These are phyloP conservation scores for Helicolenus hilgendorfi DNA, from an alignment of 2,797 vertebrate species.

Conservation along the genomic window DNA sequence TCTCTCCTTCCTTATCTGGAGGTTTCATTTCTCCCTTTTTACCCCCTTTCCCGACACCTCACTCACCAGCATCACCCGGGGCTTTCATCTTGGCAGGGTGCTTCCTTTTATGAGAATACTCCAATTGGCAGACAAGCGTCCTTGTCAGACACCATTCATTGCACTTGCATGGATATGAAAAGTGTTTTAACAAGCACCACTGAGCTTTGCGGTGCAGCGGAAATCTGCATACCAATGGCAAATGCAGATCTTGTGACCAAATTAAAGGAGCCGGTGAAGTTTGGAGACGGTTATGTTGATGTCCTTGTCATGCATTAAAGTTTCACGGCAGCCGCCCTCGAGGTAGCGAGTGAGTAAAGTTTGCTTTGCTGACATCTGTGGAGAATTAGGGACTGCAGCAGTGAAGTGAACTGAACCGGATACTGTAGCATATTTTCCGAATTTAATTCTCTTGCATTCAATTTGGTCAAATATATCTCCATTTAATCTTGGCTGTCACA, in stretches of 20 bases:
- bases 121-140: conserved; percentile 84
- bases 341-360: conserved; percentile 16
- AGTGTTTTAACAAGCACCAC: conserved; percentile 83
- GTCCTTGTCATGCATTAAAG: conserved; percentile 49
- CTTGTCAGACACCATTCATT: conserved; percentile 87
- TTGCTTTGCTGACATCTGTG: conserved; percentile 19
- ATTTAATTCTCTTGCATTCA: conserved; percentile 10
- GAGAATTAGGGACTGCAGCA: conserved; percentile 20
- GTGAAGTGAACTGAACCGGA: conserved; percentile 15
- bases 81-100: conserved; percentile 85
- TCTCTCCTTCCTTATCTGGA: conserved; percentile 32
- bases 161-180: conserved; percentile 85
- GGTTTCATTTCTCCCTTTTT: conserved; percentile 53
- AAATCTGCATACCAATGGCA: conserved; percentile 69
- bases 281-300: conserved; percentile 54
- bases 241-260: conserved; percentile 68
- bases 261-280: conserved; percentile 65
- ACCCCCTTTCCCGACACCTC: conserved; percentile 56
- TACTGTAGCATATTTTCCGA: conserved; percentile 10
- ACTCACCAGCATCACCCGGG: conserved; percentile 68
- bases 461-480: conserved; percentile 1
- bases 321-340: conserved; percentile 25
- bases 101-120: conserved; percentile 82
- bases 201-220: conserved; percentile 62
- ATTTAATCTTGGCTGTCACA: background rate